Evolutionary conservation across 2,888 invertebrate species (phyloP), one percentile per base, ranked within the genome.

Genomic region (Luffia ferchaultella): DNA sequence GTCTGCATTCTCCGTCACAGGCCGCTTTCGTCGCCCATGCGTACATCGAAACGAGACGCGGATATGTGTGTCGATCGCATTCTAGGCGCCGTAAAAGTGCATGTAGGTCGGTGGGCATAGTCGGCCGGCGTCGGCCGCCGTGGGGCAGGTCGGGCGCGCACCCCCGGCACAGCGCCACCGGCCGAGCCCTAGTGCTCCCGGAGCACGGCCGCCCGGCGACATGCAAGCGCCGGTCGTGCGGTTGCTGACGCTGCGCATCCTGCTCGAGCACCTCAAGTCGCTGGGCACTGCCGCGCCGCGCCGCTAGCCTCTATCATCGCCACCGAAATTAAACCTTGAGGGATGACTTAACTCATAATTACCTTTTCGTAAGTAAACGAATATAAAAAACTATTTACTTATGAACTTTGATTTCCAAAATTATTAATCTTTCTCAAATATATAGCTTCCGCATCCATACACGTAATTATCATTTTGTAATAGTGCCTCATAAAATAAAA

Each of bases 21-120:
- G 79, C 78, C 76, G 82, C 80, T 79, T 79, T 82, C 80, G 76
- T 80, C 79, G 79, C 70, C 79, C 76, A 79, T 80, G 82, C 82
- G 78, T 79, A 82, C 80, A 80, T 83, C 78, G 80, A 78, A 83
- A 83, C 79, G 83, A 80, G 83, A 83, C 78, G 83, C 80, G 80
- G 79, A 74, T 80, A 82, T 80, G 73, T 80, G 73, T 78, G 82
- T 78, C 82, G 82, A 80, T 78, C 76, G 82, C 77, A 79, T 79
- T 79, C 78, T 73, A 43, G 65, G 63, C 72, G 67, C 75, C 73
- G 82, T 73, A 79, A 78, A 80, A 83, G 82, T 83, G 83, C 83
- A 85, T 83, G 73, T 83, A 76, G 82, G 83, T 78, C 80, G 79
- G 75, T 70, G 73, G 76, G 78, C 73, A 66, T 68, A 72, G 73